Conservation (phyloP, 2,888 invertebrate species). For the Podotricha telesiphe region DNA sequence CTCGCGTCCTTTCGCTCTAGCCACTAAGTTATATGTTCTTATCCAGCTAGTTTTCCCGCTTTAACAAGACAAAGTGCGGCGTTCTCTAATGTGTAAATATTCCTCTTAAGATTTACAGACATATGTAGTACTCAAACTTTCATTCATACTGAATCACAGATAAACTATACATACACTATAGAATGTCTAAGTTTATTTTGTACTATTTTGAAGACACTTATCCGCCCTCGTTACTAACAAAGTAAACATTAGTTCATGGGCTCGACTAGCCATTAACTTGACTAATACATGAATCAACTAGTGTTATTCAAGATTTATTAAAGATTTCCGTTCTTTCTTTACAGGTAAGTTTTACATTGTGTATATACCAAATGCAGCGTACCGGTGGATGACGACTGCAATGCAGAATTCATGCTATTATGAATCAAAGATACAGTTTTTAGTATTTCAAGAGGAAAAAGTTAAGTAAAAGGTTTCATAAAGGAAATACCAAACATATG, state of each 20-base stretch:
- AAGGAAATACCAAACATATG: slow-evolving; percentile 2
- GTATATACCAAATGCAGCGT: slow-evolving; percentile 48
- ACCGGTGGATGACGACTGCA: slow-evolving; percentile 52
- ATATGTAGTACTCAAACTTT: background rate
- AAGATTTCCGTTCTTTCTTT: slow-evolving; percentile 55
- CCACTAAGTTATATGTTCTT: too few species aligned
- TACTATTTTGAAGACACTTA: slow-evolving; percentile 33
- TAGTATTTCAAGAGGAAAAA: slow-evolving; percentile 30
- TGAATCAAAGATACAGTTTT: slow-evolving; percentile 41
- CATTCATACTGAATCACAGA: slow-evolving; percentile 7
- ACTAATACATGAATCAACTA: slow-evolving; percentile 54
- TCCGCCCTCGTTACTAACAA: slow-evolving; percentile 50
- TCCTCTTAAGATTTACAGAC: background rate
- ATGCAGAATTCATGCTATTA: slow-evolving; percentile 40
- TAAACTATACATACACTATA: background rate
- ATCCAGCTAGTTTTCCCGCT: too few species aligned
- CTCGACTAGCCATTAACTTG: slow-evolving; percentile 54
- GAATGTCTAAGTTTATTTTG: slow-evolving; percentile 14
- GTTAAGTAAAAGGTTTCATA: background rate
- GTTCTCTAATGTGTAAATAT: background rate
- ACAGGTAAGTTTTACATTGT: slow-evolving; percentile 49
- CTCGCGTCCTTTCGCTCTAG: too few species aligned
- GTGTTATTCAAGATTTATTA: slow-evolving; percentile 56
- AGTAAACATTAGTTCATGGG: slow-evolving; percentile 51
- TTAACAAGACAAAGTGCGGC: too few species aligned